Percentiles rank a stretch among this genome's conserved stretches.
Evolutionary conservation across 2,113 vertebrate genomes (phyloP).

Genomic region (Muntiacus reevesi): DNA sequence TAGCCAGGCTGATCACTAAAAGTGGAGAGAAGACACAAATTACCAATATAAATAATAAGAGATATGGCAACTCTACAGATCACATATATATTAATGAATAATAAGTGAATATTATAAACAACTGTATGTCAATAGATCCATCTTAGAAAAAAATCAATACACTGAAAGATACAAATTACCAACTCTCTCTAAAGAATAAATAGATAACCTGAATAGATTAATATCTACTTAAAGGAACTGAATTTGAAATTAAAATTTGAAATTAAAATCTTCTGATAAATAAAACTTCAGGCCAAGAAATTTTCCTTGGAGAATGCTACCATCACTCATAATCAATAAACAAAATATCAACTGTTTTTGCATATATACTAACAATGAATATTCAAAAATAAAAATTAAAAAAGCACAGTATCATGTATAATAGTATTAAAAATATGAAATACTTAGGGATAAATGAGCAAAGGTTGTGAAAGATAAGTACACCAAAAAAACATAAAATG

Average conservation of each 20-base stretch:
- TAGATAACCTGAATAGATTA: not conserved
- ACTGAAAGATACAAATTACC: not conserved
- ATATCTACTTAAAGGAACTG: not conserved
- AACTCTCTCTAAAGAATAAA: not conserved
- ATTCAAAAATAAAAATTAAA: not conserved
- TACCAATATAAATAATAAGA: not conserved
- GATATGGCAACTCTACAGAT: not conserved
- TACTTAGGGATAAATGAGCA: not conserved
- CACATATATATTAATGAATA: not conserved
- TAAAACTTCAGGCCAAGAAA: not conserved
- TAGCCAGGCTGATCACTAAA: conserved; percentile 21
- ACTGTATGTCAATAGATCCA: not conserved
- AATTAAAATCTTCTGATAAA: not conserved
- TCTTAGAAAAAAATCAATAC: not conserved
- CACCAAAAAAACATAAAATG: not conserved
- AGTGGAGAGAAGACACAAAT: not conserved
- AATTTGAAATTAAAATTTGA: not conserved
- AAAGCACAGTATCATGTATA: not conserved
- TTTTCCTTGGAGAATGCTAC: not conserved
- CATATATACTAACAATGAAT: not conserved
- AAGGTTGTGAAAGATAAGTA: not conserved
- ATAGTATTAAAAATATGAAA: not conserved
- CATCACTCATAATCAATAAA: not conserved
- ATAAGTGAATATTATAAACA: not conserved
- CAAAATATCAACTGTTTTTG: not conserved